Evolutionary conservation across 2,888 invertebrate species (phyloP).

Genomic region (Autographa gamma): DNA sequence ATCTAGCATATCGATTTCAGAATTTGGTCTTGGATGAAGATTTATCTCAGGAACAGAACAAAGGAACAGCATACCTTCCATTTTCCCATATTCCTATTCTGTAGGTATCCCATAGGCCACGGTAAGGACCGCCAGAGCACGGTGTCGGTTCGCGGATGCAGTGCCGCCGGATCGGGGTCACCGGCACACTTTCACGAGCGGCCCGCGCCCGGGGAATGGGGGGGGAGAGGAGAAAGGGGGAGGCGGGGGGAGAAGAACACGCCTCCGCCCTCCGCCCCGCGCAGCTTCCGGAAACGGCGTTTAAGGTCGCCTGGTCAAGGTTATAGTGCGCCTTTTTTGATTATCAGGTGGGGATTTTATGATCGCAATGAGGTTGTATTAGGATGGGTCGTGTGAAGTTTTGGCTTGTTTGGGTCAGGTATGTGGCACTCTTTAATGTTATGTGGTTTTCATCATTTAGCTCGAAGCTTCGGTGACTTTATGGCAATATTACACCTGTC

Average conservation of each 20-base stretch:
- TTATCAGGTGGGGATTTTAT: slow-evolving; percentile 14
- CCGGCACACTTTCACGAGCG: slow-evolving; percentile 78
- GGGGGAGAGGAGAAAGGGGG: background rate
- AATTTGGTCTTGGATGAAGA: background rate
- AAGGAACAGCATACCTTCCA: background rate
- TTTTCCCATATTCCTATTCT: background rate
- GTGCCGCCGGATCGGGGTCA: slow-evolving; percentile 71
- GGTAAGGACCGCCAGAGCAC: slow-evolving; percentile 54
- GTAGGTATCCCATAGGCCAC: slow-evolving; percentile 15
- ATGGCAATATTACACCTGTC: background rate
- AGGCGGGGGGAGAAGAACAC: slow-evolving; percentile 18
- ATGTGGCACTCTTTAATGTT: background rate
- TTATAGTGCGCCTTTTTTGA: slow-evolving; percentile 62
- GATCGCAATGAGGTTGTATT: background rate
- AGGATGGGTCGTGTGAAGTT: background rate
- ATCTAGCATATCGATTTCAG: too few species aligned
- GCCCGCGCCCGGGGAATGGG: slow-evolving; percentile 25
- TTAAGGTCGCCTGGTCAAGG: slow-evolving; percentile 78
- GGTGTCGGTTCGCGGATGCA: slow-evolving; percentile 74
- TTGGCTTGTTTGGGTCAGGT: background rate
- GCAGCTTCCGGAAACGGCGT: slow-evolving; percentile 70
- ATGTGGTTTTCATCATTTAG: background rate
- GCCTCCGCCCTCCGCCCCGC: slow-evolving; percentile 48
- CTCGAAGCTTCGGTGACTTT: too few species aligned
- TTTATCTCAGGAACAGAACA: background rate